Evolutionary conservation across 2,113 vertebrate genomes (phyloP).

Genomic region (Tachysurus fulvidraco): DNA sequence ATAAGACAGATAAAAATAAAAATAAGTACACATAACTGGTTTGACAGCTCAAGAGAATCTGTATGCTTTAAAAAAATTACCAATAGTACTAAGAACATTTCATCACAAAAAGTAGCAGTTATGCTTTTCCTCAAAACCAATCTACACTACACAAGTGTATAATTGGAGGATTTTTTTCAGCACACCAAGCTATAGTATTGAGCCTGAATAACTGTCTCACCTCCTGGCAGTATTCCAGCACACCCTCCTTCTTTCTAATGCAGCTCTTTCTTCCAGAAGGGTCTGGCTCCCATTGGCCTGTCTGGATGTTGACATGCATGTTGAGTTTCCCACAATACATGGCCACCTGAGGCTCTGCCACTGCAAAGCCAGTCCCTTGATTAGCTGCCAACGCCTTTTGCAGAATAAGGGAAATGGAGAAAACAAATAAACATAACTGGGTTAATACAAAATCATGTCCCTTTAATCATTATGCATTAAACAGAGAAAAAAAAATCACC

Average conservation of each 20-base stretch:
- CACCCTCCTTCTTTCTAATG: conserved; percentile 84
- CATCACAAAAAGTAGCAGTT: neutral
- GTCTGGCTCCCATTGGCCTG: conserved; percentile 95
- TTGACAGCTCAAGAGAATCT: neutral
- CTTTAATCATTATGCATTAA: neutral
- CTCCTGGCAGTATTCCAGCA: conserved; percentile 97
- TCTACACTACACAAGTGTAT: neutral
- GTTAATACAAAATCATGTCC: neutral
- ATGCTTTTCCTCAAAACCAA: no score
- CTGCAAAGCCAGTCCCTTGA: conserved; percentile 87
- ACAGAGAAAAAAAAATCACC: neutral
- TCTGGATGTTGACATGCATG: conserved; percentile 98
- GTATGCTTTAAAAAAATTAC: neutral
- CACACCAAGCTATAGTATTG: neutral
- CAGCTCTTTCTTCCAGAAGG: conserved; percentile 87
- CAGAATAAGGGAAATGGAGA: neutral
- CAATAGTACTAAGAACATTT: neutral
- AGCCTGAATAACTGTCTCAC: conserved; percentile 72
- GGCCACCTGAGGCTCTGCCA: conserved; percentile 93
- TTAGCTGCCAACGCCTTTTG: conserved; percentile 93
- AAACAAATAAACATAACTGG: neutral
- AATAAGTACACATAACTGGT: neutral
- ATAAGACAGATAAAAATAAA: neutral
- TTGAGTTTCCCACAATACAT: conserved; percentile 98
- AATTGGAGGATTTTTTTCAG: neutral